Conservation (phyloP, 2,113 vertebrate genomes). For the Chamaetylas fuelleborni region DNA sequence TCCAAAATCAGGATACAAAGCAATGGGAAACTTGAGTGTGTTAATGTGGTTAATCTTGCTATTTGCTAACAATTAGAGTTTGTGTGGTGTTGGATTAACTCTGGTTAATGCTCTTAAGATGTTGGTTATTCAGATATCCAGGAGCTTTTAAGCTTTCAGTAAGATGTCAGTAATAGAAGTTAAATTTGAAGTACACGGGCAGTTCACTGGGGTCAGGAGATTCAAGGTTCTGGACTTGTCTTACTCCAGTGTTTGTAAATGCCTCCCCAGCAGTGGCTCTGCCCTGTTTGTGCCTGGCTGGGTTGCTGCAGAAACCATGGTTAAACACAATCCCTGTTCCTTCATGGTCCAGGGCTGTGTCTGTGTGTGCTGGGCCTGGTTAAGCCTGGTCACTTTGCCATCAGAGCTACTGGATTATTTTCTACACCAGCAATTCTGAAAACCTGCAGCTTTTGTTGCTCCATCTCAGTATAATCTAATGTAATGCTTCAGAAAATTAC, state of each 20-base stretch:
- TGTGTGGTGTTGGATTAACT: conserved; percentile 32
- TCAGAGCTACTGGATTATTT: neutral
- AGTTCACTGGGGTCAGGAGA: neutral
- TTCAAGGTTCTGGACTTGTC: neutral
- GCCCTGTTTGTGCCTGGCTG: neutral
- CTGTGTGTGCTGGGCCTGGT: accelerated
- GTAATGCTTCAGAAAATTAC: neutral
- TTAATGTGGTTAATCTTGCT: neutral
- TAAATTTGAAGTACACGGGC: neutral
- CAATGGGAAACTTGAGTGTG: neutral
- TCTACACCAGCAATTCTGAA: neutral
- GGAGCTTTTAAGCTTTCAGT: conserved; percentile 22
- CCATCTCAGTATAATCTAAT: neutral
- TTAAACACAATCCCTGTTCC: no score
- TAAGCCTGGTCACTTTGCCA: accelerated
- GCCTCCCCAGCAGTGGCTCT: accelerated
- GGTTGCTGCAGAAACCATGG: no score
- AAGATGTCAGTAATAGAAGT: neutral
- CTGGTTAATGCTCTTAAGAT: neutral
- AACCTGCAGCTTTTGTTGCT: neutral
- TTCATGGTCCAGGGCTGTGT: accelerated
- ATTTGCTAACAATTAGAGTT: neutral
- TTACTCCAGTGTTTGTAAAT: neutral
- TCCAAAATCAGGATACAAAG: neutral
- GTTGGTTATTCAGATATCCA: neutral